Percentiles rank a stretch among this genome's conserved stretches.
Evolutionary conservation across 2,113 vertebrate genomes (phyloP).

Genomic region (Rousettus leschenaultii): DNA sequence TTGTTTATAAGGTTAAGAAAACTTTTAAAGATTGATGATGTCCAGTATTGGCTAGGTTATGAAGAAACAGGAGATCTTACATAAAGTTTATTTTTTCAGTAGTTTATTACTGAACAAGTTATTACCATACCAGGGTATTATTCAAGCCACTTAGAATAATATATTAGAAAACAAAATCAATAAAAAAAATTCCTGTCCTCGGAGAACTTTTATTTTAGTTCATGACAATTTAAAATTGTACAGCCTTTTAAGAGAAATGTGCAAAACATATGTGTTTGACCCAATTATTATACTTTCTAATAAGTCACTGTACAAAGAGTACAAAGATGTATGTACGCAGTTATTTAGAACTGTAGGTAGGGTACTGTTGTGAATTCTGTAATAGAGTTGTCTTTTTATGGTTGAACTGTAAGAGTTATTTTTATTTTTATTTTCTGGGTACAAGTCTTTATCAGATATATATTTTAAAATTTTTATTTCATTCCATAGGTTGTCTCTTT

Average conservation of each 20-base stretch:
- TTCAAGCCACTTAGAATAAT: background rate
- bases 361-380: background rate
- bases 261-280: background rate
- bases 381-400: background rate
- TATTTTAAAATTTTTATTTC: background rate
- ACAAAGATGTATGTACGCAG: background rate
- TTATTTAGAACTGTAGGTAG: background rate
- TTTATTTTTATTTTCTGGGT: background rate
- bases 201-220: background rate
- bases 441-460: background rate
- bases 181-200: background rate
- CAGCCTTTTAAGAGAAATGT: background rate
- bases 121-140: background rate
- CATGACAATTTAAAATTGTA: slow-evolving; percentile 6
- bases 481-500: background rate
- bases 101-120: background rate
- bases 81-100: background rate
- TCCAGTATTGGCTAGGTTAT: background rate
- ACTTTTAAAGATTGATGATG: background rate
- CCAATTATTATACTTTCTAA: background rate
- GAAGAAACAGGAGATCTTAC: background rate
- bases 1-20: background rate
- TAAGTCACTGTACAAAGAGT: background rate
- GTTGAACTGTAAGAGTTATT: background rate
- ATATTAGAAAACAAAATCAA: background rate